Conservation (phyloP, 1,140 invertebrate species). For the Polypedilum pembai region DNA sequence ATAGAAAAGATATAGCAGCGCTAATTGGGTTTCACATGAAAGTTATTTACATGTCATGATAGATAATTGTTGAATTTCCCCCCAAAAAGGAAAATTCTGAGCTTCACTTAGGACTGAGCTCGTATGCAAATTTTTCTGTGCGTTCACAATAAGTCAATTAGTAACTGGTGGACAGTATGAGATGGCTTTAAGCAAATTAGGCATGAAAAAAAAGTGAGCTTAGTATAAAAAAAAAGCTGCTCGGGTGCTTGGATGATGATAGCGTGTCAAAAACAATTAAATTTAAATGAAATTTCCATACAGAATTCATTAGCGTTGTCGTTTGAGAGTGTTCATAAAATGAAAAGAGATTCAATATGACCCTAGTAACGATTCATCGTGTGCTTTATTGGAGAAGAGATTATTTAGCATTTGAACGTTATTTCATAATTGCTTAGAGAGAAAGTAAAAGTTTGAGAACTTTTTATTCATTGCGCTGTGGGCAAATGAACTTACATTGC, state of each 20-base stretch:
- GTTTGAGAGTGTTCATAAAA: neutral
- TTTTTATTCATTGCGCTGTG: too few species aligned
- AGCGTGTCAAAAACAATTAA: conserved; percentile 20
- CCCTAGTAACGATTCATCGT: too few species aligned
- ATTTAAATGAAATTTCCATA: conserved; percentile 16
- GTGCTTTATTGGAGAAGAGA: too few species aligned
- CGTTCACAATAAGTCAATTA: neutral
- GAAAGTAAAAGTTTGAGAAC: too few species aligned
- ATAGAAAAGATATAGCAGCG: too few species aligned
- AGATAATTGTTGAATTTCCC: neutral
- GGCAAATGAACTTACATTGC: too few species aligned
- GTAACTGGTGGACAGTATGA: too few species aligned
- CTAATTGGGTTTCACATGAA: neutral
- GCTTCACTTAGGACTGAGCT: neutral
- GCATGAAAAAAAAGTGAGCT: too few species aligned
- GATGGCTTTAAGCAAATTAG: too few species aligned
- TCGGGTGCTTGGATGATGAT: neutral
- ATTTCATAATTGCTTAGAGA: too few species aligned
- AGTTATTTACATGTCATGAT: neutral
- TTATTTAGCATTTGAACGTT: too few species aligned
- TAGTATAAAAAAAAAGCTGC: neutral
- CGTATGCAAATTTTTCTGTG: neutral
- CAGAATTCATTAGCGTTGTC: neutral
- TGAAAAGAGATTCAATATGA: neutral
- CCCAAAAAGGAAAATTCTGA: neutral